phyloP scores from a whole-genome alignment of 2,888 invertebrate genomes.

The Synanthedon myopaeformis region DNA sequence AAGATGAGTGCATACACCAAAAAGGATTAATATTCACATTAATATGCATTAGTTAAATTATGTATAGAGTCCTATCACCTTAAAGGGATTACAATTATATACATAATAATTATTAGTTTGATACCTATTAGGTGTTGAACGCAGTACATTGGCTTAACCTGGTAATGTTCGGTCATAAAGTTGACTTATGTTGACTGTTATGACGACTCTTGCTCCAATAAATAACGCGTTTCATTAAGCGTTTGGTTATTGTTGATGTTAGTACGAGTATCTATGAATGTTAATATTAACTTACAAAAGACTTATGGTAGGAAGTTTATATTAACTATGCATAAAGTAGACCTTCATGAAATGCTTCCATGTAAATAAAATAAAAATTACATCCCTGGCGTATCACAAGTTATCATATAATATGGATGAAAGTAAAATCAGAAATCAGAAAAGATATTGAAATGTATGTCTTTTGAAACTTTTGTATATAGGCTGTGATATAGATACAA shows the following conservation, averaged over 20 bases:
- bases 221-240: not conserved
- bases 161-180: not conserved
- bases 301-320: no score
- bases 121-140: not conserved
- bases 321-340: no score
- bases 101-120: not conserved
- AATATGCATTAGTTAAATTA: constrained; percentile 34
- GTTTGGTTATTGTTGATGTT: not conserved
- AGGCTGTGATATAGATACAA: no score
- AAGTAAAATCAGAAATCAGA: no score
- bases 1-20: constrained; percentile 30
- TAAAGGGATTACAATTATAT: not conserved
- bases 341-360: no score
- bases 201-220: not conserved
- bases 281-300: no score
- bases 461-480: no score
- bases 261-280: no score
- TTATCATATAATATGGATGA: no score
- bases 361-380: no score
- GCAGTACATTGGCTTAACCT: not conserved
- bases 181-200: not conserved
- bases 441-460: no score
- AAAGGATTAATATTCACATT: constrained; percentile 51
- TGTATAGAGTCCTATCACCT: not conserved
- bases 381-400: no score